phyloP scores from a whole-genome alignment of 1,140 invertebrate genomes.

The Brachionus rotundiformis region DNA sequence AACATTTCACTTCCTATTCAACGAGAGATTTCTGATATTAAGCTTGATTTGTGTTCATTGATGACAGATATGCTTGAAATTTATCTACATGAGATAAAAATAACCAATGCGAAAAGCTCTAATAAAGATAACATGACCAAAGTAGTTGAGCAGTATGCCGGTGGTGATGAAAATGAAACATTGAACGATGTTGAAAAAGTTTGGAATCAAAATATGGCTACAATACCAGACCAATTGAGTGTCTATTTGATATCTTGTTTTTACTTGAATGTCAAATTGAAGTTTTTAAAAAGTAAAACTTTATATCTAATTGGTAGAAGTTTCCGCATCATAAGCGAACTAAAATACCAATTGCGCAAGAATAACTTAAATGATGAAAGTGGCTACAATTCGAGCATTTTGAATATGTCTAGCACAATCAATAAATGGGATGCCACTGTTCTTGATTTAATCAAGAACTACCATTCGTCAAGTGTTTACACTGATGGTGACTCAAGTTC shows the following conservation, averaged over 20 bases:
- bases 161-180: neutral
- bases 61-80: conserved; percentile 30
- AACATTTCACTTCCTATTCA: conserved; percentile 33
- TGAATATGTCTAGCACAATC: neutral
- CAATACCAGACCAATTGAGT: neutral
- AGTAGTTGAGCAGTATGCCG: conserved; percentile 9
- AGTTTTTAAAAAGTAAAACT: conserved; percentile 4
- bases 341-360: neutral
- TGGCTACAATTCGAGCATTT: neutral
- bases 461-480: neutral
- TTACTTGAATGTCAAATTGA: neutral
- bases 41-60: neutral
- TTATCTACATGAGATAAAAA: neutral
- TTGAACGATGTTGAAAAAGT: neutral
- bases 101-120: neutral
- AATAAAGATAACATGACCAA: conserved; percentile 25
- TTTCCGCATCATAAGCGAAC: neutral
- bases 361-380: conserved; percentile 27
- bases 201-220: neutral
- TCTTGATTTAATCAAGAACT: neutral
- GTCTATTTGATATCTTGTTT: neutral
- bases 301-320: neutral
- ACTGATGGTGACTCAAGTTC: neutral
- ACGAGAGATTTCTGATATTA: conserved; percentile 9
- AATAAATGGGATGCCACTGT: conserved; percentile 26